phyloP scores from a whole-genome alignment of 2,888 invertebrate species.

The Sesamia inferens region DNA sequence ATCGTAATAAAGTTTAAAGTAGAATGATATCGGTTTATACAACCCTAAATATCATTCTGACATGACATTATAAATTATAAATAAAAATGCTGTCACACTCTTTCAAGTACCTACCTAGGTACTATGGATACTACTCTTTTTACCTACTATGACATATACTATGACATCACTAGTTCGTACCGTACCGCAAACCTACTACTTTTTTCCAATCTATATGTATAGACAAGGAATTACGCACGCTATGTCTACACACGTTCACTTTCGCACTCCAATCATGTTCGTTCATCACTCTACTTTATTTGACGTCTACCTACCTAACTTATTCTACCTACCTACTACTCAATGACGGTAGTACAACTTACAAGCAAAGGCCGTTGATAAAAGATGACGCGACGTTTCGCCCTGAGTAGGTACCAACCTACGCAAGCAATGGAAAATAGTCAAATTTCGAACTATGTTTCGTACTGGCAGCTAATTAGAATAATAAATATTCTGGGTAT shows the following conservation, averaged over 20 bases:
- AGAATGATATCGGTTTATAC: not conserved
- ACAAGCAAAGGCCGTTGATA: not conserved
- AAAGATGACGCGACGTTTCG: not conserved
- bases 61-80: not conserved
- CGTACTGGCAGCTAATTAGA: not conserved
- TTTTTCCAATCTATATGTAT: not conserved
- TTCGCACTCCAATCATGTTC: conserved; percentile 8
- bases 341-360: not conserved
- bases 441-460: not conserved
- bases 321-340: not conserved
- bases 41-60: not conserved
- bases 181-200: not conserved
- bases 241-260: not conserved
- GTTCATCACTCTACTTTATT: conserved; percentile 5
- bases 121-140: not conserved
- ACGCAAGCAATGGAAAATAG: not conserved
- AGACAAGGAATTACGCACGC: not conserved
- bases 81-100: not conserved
- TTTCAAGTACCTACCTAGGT: not conserved
- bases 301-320: conserved; percentile 1
- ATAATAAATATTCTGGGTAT: not conserved
- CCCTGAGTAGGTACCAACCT: not conserved
- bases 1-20: not conserved
- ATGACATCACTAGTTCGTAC: not conserved
- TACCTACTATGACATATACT: conserved; percentile 9